Evolutionary conservation across 2,113 vertebrate species (phyloP).

Genomic region (Panurus biarmicus): DNA sequence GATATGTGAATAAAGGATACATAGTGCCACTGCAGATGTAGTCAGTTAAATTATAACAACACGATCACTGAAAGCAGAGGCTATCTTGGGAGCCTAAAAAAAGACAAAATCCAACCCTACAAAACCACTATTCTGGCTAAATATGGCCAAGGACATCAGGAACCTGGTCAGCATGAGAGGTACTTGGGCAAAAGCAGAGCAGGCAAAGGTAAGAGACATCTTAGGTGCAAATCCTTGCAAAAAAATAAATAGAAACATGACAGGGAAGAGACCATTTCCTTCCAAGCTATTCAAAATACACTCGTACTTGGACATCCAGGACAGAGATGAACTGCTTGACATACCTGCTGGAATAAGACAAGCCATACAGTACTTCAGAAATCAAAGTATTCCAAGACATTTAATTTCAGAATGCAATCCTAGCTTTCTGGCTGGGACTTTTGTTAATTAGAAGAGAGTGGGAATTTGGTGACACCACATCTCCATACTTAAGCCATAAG

Average conservation of each 20-base stretch:
- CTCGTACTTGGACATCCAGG: neutral
- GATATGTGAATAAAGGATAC: neutral
- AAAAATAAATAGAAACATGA: neutral
- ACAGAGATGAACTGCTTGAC: neutral
- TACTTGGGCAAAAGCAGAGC: neutral
- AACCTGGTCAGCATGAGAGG: neutral
- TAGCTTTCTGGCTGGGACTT: neutral
- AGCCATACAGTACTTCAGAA: neutral
- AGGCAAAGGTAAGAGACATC: neutral
- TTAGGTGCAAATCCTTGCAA: neutral
- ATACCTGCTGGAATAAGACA: neutral
- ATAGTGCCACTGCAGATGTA: neutral
- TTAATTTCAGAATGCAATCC: neutral
- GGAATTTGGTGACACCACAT: neutral
- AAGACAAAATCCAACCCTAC: neutral
- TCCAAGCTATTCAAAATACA: neutral
- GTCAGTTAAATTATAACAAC: neutral
- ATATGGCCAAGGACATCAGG: neutral
- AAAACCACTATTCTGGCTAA: neutral
- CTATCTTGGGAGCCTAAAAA: neutral
- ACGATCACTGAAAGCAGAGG: neutral
- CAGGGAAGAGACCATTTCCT: neutral
- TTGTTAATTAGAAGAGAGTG: neutral
- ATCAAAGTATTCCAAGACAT: neutral
- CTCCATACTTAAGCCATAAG: neutral